phyloP scores from a whole-genome alignment of 2,888 invertebrate genomes.

The Nemurella pictetii region DNA sequence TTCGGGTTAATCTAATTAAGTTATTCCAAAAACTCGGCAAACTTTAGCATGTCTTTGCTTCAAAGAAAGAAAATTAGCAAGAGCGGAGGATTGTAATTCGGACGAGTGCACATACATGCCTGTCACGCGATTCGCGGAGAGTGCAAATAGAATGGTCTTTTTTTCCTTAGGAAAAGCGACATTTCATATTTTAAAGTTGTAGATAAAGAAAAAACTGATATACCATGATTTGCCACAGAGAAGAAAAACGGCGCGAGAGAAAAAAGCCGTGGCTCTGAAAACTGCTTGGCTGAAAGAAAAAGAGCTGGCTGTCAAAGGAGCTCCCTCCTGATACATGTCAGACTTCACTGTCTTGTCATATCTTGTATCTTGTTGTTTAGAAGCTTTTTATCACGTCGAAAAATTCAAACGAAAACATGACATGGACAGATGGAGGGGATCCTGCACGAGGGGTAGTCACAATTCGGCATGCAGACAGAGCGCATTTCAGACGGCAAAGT shows the following conservation, averaged over 20 bases:
- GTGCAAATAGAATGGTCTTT: background rate
- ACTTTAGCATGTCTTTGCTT: background rate
- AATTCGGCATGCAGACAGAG: background rate
- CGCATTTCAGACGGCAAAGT: background rate
- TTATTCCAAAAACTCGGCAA: conserved; percentile 31
- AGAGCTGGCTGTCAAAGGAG: conserved; percentile 12
- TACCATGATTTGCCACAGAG: conserved; percentile 13
- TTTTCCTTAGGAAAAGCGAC: conserved; percentile 3
- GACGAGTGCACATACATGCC: conserved; percentile 18
- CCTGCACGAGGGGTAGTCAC: background rate
- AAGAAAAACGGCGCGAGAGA: background rate
- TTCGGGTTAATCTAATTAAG: conserved; percentile 33
- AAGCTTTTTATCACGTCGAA: conserved; percentile 29
- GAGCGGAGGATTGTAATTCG: conserved; percentile 27
- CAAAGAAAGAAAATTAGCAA: conserved; percentile 5
- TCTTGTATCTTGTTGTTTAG: conserved; percentile 15
- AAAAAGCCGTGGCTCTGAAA: background rate
- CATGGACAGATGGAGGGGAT: conserved; percentile 30
- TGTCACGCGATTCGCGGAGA: background rate
- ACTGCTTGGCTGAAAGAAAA: background rate
- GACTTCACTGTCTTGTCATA: conserved; percentile 16
- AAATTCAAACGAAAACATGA: conserved; percentile 29
- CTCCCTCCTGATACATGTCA: conserved; percentile 20
- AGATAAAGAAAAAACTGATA: conserved; percentile 12
- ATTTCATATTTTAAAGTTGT: conserved; percentile 10